Evolutionary conservation across 2,113 vertebrate genomes (phyloP).

Genomic region (Rhabdomys dilectus): DNA sequence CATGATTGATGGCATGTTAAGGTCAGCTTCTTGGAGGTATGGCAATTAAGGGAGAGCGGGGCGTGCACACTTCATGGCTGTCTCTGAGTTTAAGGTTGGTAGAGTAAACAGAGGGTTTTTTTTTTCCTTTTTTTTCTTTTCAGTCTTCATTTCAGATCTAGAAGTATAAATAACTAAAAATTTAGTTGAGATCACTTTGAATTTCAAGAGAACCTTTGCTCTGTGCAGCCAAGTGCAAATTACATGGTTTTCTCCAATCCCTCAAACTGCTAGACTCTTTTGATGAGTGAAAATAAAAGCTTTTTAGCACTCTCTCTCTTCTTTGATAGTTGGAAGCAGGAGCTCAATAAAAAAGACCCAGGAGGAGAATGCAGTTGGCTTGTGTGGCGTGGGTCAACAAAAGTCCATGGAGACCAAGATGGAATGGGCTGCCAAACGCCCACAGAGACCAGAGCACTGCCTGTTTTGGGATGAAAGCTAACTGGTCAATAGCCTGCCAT

Average conservation of each 20-base stretch:
- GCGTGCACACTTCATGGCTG: slow-evolving; percentile 51
- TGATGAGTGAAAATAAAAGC: slow-evolving; percentile 28
- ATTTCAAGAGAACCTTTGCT: slow-evolving; percentile 64
- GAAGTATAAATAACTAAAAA: slow-evolving; percentile 74
- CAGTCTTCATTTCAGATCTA: slow-evolving; percentile 63
- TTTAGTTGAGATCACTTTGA: slow-evolving; percentile 58
- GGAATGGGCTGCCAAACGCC: neutral
- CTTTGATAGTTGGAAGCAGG: slow-evolving; percentile 52
- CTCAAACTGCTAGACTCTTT: slow-evolving; percentile 40
- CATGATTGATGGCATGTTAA: neutral
- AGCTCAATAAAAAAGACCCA: neutral
- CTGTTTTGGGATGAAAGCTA: neutral
- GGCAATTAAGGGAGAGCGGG: slow-evolving; percentile 34
- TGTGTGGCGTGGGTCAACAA: neutral
- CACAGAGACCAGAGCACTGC: neutral
- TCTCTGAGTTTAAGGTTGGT: slow-evolving; percentile 17
- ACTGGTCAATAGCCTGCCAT: neutral
- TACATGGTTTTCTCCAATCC: slow-evolving; percentile 22
- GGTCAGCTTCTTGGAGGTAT: slow-evolving; percentile 61
- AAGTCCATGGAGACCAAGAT: neutral
- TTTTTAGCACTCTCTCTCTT: neutral
- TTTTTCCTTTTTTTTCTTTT: neutral
- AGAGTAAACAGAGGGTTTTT: slow-evolving; percentile 47
- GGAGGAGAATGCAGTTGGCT: neutral
- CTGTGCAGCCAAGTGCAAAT: slow-evolving; percentile 34